Evolutionary conservation across 2,113 vertebrate genomes (phyloP).

Genomic region (Psilopsiagon aymara): DNA sequence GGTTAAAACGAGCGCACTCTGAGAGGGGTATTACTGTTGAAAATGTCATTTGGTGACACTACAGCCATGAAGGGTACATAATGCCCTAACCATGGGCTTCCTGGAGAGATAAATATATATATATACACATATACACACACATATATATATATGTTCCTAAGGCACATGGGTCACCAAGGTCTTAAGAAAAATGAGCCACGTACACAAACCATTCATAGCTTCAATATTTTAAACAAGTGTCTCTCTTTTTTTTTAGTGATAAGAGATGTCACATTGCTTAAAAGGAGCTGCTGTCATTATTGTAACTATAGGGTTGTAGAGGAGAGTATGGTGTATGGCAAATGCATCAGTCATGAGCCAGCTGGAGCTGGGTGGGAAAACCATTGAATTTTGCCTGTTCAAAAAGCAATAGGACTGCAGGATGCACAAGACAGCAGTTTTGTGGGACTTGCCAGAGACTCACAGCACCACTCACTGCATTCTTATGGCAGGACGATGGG

Average conservation of each 20-base stretch:
- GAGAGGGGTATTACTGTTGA: not conserved
- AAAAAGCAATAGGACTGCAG: not conserved
- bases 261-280: not conserved
- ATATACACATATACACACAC: not conserved
- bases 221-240: not conserved
- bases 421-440: rapidly evolving
- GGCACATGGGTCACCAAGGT: not conserved
- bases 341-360: rapidly evolving
- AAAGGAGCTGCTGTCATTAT: not conserved
- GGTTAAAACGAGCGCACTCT: not conserved
- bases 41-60: not conserved
- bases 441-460: not conserved
- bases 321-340: not conserved
- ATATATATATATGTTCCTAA: not conserved
- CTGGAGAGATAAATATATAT: not conserved
- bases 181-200: not conserved
- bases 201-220: not conserved
- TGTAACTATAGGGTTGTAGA: not conserved
- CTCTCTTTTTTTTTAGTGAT: not conserved
- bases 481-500: not conserved
- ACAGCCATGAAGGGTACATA: not conserved
- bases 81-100: not conserved
- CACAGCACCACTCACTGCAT: not conserved
- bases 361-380: not conserved
- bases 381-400: not conserved